Base-by-base conservation (phyloP, 1,140 invertebrate species). In the Dendrolimus punctatus region DNA sequence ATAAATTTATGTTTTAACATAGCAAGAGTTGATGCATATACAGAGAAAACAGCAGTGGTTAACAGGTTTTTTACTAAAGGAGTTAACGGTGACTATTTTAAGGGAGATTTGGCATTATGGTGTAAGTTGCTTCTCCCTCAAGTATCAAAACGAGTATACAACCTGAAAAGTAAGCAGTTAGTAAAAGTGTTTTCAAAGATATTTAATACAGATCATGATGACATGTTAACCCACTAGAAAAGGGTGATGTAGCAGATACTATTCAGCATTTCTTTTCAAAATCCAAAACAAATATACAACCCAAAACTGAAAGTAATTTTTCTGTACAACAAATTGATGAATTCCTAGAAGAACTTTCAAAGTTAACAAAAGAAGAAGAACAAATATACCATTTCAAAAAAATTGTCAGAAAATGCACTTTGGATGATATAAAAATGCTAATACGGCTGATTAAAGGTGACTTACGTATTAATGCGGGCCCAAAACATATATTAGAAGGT, bases 221-320 rank as follows among this genome's bases (percentile, higher is more conserved):
- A 92, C 51, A 98, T 98, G 96, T 73, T 96, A 5, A 91, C 93
- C 59, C 91, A 97, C 85, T 97, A 43, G 94, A 97, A 73, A 89
- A 96, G 73, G 96, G 96, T 0, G 96, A 98, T 87, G 91, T 98
- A 8, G 94, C 96, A 5, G 94, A 96, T 71, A 98, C 96, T 0
- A 91, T 98, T n/a, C 85, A 91, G 60, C 77, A 89, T 47, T 97
- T 95, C 76, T 98, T 95, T 83, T 91, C 93, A 57, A 87, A 90
- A 49, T 95, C 92, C 50, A 80, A 70, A 38, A 23, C 23, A 23
- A 77, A 73, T 43, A 60, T 91, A 3, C 87, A 89, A 60, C 93
- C 94, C 0, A 87, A 90, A 8, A 76, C 83, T 46, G 91, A 94
- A 56, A 96, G 95, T 72, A 87, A 75, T 6, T 83, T 98, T 1